Base-by-base conservation (phyloP, 1,140 invertebrate species). In the Aricia agestis region DNA sequence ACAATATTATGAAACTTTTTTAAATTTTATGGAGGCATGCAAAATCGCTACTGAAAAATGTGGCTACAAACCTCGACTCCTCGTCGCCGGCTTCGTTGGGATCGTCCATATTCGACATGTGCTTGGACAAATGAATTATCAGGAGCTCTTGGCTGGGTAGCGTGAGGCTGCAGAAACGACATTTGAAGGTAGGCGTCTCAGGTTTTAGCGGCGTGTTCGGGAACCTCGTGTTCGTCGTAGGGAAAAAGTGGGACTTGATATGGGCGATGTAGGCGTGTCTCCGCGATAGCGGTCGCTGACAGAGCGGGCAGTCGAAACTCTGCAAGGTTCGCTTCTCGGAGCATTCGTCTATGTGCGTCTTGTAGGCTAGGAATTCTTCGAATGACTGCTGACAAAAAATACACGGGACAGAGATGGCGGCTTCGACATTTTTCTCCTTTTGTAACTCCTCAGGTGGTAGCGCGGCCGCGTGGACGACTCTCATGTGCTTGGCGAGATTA, bases 31-130 rank as follows among this genome's bases (percentile, higher is more conserved):
- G 36, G 6, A 36, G 9, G 36, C 9, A 7, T 36, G 36, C 25
- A 36, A 6, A 6, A 36, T 36, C 6, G 1, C 36, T 36, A 36
- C 9, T 36, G 36, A 6, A 36, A 36, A 36, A 36, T 4, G 36
- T 7, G 9, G 36, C 36, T 36, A 36, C 45, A 52, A 80, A 90
- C 87, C 82, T 80, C 15, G 84, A 87, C 31, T 83, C 83, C 57
- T 84, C 81, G 63, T 81, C 83, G 15, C 65, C 74, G 6, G 42
- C 68, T 25, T 72, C 78, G 25, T 78, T 80, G 7, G 73, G 76
- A 6, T 84, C 82, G 15, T 90, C 86, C 7, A 83, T 81, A 61
- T 89, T 89, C 11, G 86, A 81, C 81, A 92, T 85, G 72, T 92
- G 91, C 10, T 81, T 82, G 6, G 91, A 85, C 0, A 92, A 71